Percentiles rank a stretch among this genome's conserved stretches.
These are phyloP conservation scores for Drosophila suzukii DNA, from an alignment of 1,140 invertebrate species.

Conservation along the genomic window DNA sequence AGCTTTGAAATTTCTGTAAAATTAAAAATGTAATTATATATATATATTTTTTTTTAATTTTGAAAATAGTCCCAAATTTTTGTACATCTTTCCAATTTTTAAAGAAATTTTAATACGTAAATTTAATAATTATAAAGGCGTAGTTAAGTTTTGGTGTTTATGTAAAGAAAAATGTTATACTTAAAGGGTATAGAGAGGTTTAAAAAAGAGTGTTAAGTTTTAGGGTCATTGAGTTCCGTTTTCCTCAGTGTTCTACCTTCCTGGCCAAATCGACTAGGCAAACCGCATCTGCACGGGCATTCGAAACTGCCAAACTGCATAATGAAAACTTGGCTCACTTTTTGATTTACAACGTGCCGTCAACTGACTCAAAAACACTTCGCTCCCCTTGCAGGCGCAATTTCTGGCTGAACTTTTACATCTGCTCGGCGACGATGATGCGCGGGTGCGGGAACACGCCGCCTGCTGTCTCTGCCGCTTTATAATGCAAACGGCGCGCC, in stretches of 20 bases:
- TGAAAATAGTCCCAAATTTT: no score
- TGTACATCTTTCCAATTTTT: no score
- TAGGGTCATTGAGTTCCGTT: neutral
- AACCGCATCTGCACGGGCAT: conserved; percentile 36
- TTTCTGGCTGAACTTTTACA: conserved; percentile 82
- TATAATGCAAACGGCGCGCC: conserved; percentile 82
- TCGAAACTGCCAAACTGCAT: conserved; percentile 53
- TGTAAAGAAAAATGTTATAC: no score
- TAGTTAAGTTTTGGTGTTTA: no score
- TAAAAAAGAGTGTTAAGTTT: neutral
- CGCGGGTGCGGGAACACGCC: conserved; percentile 79
- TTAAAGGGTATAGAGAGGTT: neutral
- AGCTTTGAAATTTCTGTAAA: no score
- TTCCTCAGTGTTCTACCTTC: conserved; percentile 6
- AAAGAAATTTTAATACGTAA: no score
- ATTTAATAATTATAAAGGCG: neutral
- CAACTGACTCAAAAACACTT: conserved; percentile 55
- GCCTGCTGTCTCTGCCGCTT: conserved; percentile 76
- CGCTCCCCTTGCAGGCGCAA: conserved; percentile 59
- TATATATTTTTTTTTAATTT: no score
- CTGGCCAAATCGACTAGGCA: conserved; percentile 16
- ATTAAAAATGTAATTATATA: no score
- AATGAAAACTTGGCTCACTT: conserved; percentile 66
- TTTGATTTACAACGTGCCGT: conserved; percentile 76
- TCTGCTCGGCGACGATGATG: conserved; percentile 82